Base-by-base conservation (phyloP, 2,113 vertebrate genomes). In the Neofelis nebulosa region DNA sequence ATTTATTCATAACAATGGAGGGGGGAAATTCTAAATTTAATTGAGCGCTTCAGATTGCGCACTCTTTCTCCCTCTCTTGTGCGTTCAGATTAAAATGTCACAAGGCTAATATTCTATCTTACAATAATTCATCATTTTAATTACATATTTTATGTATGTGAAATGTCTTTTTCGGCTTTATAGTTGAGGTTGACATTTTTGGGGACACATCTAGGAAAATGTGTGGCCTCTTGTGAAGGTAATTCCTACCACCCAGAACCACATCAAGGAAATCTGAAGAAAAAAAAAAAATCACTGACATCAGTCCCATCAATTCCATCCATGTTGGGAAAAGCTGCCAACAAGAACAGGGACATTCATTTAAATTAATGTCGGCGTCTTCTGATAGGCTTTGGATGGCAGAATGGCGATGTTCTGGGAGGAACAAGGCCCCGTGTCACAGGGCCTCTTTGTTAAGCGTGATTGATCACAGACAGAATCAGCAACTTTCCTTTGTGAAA, bases 1-100 rank as follows among this genome's bases (percentile, higher is more conserved):
- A 99, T 99, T 99, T 99, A 99, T 99, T 99, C 99, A 99, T 99
- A 99, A 99, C 99, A 99, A 99, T 99, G 99, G 98, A 98, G 98
- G 98, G 98, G 98, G 97, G 93, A 98, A 98, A 98, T 98, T 99
- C 98, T 98, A 99, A 99, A 99, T 99, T 99, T 99, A 99, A 99
- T 99, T 99, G 99, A 99, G 99, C 98, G 55, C 98, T 98, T 99
- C 98, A 88, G 50, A 99, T 98, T 98, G 98, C 92, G 84, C 98
- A 98, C 98, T 94, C 97, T 97, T 98, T 98, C 98, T 98, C 98
- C 98, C 98, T 94, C 98, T 98, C 98, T 98, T 85, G 84, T 68
- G 57, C 87, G 41, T 98, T 99, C 98, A 99, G 99, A 99, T 99
- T 99, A 99, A 99, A 99, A 99, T 99, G 99, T 99, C 99, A 99